Evolutionary conservation across 2,888 invertebrate genomes (phyloP), one percentile per base, ranked within the genome.

Genomic region (Coecobrya sp.): DNA sequence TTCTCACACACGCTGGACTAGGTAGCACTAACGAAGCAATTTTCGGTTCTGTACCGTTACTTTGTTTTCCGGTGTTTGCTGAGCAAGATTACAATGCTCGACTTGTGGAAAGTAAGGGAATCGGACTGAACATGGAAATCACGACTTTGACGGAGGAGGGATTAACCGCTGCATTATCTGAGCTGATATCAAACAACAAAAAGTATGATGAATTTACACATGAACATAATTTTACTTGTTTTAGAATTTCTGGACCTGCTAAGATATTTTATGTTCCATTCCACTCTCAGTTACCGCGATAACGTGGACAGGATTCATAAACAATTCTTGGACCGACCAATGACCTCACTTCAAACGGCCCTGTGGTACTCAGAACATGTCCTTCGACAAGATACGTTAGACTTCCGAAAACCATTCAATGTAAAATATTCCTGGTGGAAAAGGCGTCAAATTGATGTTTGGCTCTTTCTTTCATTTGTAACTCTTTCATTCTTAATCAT

Each of bases 21-120:
- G 88, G 93, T 0, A 89, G 92, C 8, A 87, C 88, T 45, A 93
- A 92, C 55, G 94, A 94, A 89, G 93, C 94, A 0, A 84, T 93
- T 59, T 93, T 70, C 30, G 16, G 59, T 45, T 52, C 55, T 7
- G 93, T 94, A 0, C 94, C 94, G 2, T 0, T 94, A 22, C 59
- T 89, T 42, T 89, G 81, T 10, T 79, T 93, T 22, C 93, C 93
- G 0, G 45, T 93, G 0, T 93, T 93, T 68, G 92, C 86, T 0
- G 94, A 94, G 27, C 94, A 94, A 70, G 93, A 93, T 86, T 94
- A 93, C 68, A 94, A 94, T 59, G 94, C 93, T 0, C 45, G 88
- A 16, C 30, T 91, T 11, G n/a, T 94, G 30, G 91, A 68, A 0
- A 59, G 22, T 0, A 49, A 81, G 8, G 86, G 86, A 10, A 16